Evolutionary conservation across 2,888 invertebrate genomes (phyloP).

Genomic region (Xanthorhoe spadicearia): DNA sequence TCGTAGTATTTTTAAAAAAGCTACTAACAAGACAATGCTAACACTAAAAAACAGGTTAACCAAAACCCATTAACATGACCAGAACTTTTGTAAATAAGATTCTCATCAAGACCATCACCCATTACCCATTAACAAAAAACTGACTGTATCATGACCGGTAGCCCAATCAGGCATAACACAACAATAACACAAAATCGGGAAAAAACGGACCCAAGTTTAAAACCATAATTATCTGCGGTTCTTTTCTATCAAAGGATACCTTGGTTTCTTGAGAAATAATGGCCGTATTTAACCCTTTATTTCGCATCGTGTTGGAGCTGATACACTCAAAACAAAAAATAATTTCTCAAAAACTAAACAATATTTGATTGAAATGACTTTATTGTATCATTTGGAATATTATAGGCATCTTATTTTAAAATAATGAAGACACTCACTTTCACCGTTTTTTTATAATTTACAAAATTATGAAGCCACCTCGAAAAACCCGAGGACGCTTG

Average conservation of each 20-base stretch:
- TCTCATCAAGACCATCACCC: conserved; percentile 17
- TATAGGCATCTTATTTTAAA: too few relatives aligned
- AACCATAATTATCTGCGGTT: conserved; percentile 31
- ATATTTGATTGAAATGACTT: too few relatives aligned
- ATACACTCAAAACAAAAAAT: not conserved
- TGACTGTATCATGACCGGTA: conserved; percentile 25
- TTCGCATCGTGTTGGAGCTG: not conserved
- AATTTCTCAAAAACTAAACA: too few relatives aligned
- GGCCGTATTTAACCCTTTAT: not conserved
- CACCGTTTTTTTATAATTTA: too few relatives aligned
- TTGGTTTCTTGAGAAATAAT: not conserved
- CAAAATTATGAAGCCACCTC: too few relatives aligned
- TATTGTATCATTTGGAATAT: too few relatives aligned
- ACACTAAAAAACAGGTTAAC: not conserved
- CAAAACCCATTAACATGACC: not conserved
- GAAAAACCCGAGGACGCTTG: too few relatives aligned
- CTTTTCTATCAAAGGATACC: conserved; percentile 14
- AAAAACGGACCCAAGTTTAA: conserved; percentile 23
- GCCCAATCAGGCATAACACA: conserved; percentile 27
- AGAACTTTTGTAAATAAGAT: conserved; percentile 5
- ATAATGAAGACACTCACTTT: too few relatives aligned
- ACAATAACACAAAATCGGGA: conserved; percentile 20
- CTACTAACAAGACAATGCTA: too few relatives aligned
- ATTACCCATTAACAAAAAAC: conserved; percentile 15
- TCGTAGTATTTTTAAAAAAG: too few relatives aligned